A percentile compares a stretch with the other conserved stretches of the same genome.
These are phyloP conservation scores for Stenurella melanura DNA, from an alignment of 2,888 invertebrate genomes.

Conservation along the genomic window DNA sequence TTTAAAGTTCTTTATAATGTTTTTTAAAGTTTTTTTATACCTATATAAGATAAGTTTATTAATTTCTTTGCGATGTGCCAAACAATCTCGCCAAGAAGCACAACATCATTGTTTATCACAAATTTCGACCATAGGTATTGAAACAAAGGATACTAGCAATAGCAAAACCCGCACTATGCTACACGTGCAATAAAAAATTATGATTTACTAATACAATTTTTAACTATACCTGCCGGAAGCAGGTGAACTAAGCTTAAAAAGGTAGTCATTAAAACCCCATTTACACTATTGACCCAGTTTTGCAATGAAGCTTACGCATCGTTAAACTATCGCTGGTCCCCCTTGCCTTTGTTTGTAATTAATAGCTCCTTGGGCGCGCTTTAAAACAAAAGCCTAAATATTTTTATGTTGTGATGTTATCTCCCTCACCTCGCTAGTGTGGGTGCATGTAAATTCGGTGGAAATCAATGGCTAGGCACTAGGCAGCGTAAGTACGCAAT, in stretches of 20 bases:
- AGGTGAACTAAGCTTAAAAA: neutral
- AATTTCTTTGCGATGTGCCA: no score
- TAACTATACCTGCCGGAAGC: neutral
- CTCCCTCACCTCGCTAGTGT: constrained; percentile 5
- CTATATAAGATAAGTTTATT: no score
- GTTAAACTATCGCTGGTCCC: neutral
- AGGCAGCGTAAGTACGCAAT: constrained; percentile 58
- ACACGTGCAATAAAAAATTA: neutral
- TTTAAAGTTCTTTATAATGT: no score
- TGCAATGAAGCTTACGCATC: neutral
- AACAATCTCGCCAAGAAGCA: no score
- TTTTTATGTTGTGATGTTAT: constrained; percentile 26
- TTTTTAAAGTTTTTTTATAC: no score
- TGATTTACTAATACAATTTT: neutral
- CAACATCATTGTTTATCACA: no score
- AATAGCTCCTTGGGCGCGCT: neutral
- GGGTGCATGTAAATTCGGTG: constrained; percentile 43
- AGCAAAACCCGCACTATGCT: neutral
- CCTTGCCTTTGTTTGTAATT: constrained; percentile 3
- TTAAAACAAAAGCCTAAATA: constrained; percentile 31
- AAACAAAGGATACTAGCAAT: no score
- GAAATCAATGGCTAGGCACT: constrained; percentile 56
- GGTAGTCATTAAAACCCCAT: neutral
- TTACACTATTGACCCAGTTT: constrained; percentile 1
- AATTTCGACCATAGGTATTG: no score